Evolutionary conservation across 2,888 invertebrate species (phyloP).

Genomic region (Deilephila porcellus): DNA sequence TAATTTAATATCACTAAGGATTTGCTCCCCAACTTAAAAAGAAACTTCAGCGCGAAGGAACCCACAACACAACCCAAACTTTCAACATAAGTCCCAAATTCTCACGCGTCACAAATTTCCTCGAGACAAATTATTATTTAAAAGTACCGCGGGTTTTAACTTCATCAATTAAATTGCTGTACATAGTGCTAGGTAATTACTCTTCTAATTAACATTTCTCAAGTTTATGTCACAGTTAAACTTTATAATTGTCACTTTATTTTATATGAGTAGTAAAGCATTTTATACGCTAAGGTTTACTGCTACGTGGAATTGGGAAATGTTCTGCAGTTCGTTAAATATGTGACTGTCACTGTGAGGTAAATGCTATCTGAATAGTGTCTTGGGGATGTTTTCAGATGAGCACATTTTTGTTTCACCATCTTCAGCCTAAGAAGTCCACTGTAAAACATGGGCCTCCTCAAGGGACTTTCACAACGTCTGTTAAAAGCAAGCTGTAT

Average conservation of each 20-base stretch:
- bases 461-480: too few species aligned
- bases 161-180: conserved; percentile 38
- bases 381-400: not conserved
- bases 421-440: too few species aligned
- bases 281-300: conserved; percentile 21
- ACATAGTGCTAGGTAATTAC: conserved; percentile 33
- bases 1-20: too few species aligned
- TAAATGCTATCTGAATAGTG: not conserved
- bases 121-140: conserved; percentile 1
- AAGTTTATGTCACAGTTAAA: conserved; percentile 26
- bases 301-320: not conserved
- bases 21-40: too few species aligned
- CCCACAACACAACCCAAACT: not conserved
- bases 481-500: too few species aligned
- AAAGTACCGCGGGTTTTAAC: conserved; percentile 29
- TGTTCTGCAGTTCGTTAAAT: conserved; percentile 1
- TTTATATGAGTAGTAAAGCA: conserved; percentile 19
- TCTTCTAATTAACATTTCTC: conserved; percentile 43
- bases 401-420: too few species aligned
- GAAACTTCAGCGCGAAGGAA: too few species aligned
- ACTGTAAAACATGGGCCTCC: too few species aligned
- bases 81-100: not conserved
- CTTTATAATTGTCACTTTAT: conserved; percentile 24
- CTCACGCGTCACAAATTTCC: not conserved
- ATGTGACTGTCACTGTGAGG: not conserved